Evolutionary conservation across 2,888 invertebrate species (phyloP).

Genomic region (Norana najaformis): DNA sequence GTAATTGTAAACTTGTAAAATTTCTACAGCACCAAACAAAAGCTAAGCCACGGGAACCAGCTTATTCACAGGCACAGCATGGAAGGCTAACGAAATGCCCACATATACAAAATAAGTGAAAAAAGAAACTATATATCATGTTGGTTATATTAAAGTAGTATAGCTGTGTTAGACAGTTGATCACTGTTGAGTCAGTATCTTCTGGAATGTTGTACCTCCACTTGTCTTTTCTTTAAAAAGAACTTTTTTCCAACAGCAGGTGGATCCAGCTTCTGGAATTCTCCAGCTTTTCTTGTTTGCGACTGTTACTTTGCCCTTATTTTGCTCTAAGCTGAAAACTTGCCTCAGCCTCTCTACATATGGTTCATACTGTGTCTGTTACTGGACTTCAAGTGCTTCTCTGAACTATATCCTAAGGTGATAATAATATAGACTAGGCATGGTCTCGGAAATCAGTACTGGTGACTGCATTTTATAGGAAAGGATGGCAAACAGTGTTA

Average conservation of each 20-base stretch:
- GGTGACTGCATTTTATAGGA: background rate
- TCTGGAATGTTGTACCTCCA: background rate
- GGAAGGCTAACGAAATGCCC: background rate
- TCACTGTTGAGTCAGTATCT: background rate
- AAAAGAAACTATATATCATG: background rate
- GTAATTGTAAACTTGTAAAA: too few relatives aligned
- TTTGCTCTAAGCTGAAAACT: background rate
- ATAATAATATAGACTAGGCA: too few relatives aligned
- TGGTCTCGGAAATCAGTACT: too few relatives aligned
- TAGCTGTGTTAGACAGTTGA: background rate
- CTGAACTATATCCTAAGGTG: background rate
- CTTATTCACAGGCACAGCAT: too few relatives aligned
- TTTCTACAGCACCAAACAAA: too few relatives aligned
- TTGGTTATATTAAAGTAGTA: background rate
- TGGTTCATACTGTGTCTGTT: background rate
- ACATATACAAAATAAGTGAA: background rate
- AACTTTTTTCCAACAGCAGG: background rate
- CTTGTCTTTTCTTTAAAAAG: background rate
- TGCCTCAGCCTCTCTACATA: background rate
- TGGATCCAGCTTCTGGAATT: background rate
- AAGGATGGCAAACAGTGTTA: too few relatives aligned
- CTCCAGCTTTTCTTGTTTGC: background rate
- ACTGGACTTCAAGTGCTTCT: background rate
- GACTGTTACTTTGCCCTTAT: background rate
- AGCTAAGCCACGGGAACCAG: too few relatives aligned